Evolutionary conservation across 1,140 invertebrate genomes (phyloP), one percentile per base, ranked within the genome.

Genomic region (Sarcophaga peregrina): DNA sequence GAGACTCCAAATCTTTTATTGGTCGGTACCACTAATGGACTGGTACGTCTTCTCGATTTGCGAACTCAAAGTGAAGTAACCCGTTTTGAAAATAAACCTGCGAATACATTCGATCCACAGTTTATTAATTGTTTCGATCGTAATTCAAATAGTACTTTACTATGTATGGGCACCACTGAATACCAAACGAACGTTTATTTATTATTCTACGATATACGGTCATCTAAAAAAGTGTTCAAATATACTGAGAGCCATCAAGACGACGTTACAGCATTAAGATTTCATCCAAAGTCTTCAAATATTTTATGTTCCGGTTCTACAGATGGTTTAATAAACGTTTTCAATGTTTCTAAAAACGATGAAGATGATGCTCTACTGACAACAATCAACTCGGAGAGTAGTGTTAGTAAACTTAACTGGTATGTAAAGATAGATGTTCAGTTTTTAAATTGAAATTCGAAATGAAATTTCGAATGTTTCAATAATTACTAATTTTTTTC

Each of bases 301-400:
- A 90, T 92, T 20, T 87, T 98, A 73, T 93, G 94, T 72, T 94
- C 95, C 0, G 96, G 96, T 0, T 95, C 96, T 45, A 93, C 94
- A 1, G 97, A 98, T 91, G 96, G 97, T 0, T 91, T 98, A 1
- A 93, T 98, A 0, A 98, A 98, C 91, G 87, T 97, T 25, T 98
- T 95, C 90, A 95, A 98, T 89, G 91, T 98, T 0, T 92, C 91
- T 68, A 91, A 97, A 89, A 85, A 91, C 0, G 91, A 90, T 5
- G 97, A 98, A 91, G 96, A 97, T 83, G 94, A 96, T 88, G 97
- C 97, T 0, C 91, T 98, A 3, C 90, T 91, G 25, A 94, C 94
- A 86, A 95, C 95, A 5, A 92, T 97, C n/a, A 98, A 97, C 89
- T 94, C 95, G 13, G 95, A 96, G 87, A 95, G 94, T 82, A 95